Base-by-base conservation (phyloP, 2,888 invertebrate genomes). In the Cistogaster globosa region DNA sequence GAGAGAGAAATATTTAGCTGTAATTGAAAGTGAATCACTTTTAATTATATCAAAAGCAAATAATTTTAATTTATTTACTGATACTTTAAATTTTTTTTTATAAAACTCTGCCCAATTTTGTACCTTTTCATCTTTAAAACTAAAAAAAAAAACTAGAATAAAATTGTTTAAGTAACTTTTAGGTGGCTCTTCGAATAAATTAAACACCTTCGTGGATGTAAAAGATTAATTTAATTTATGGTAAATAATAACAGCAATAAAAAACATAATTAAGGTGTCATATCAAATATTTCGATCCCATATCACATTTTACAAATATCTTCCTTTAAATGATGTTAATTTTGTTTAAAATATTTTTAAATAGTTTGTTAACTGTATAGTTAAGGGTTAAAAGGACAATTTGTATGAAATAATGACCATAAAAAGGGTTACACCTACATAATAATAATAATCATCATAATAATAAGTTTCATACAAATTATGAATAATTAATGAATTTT, bases 221-320 rank as follows among this genome's bases (percentile, higher is more conserved):
- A 86, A 81, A 82, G 81, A 57, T 36, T 51, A 65, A 48, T 42
- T 71, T 53, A 82, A 83, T 88, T 88, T 87, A 87, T 87, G 75
- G 79, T 81, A 75, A 86, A 87, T 88, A 87, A 87, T 84, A 83
- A 72, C 80, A 78, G 81, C 77, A 82, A 84, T 84, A 85, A 84
- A 88, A 86, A 87, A 86, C 84, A 86, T 87, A 88, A 87, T 88
- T 88, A 87, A 67, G 78, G 62, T 81, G 45, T 65, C 58, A 71
- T 45, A 60, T 72, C 65, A 71, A 55, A 67, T 53, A 74, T 53
- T 69, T 48, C 60, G 32, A 53, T 45, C 32, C 55, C 48, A 32
- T 53, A 68, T 74, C 60, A 53, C 42, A 42, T 74, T 26, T 51
- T 48, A 0, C 5, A 9, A 72, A 8, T 22, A 65, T 58, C 12